Evolutionary conservation across 2,113 vertebrate species (phyloP).

Genomic region (Terrapene triunguis): DNA sequence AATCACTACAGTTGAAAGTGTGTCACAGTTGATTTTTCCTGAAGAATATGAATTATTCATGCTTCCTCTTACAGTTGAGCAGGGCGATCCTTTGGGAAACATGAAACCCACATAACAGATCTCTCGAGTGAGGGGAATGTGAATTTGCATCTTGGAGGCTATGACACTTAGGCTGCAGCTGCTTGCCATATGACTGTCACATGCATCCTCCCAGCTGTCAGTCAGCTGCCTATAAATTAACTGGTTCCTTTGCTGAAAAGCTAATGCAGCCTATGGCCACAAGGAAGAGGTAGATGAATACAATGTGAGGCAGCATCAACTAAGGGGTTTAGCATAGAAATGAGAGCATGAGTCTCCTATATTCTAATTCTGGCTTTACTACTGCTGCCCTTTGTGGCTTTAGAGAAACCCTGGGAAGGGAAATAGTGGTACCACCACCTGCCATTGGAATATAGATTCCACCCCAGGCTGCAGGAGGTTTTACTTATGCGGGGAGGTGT

Average conservation of each 20-base stretch:
- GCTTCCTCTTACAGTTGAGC: fast-evolving
- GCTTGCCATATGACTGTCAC: background rate
- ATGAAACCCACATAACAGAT: background rate
- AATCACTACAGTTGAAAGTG: background rate
- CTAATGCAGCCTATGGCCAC: background rate
- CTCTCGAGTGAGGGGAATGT: background rate
- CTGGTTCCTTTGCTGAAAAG: slow-evolving; percentile 2
- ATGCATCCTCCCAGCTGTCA: background rate
- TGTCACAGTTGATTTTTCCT: background rate
- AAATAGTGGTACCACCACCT: background rate
- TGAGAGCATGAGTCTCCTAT: background rate
- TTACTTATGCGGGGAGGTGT: background rate
- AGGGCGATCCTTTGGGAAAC: background rate
- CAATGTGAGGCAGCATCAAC: background rate
- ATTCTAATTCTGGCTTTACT: background rate
- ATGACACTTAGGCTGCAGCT: background rate
- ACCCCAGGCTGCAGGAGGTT: background rate
- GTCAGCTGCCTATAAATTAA: background rate
- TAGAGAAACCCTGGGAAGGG: background rate
- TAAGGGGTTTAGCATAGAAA: background rate
- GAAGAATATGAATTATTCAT: background rate
- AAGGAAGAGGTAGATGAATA: background rate
- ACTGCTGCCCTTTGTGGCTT: background rate
- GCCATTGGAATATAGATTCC: background rate
- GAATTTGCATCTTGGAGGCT: background rate